A percentile compares a stretch with the other conserved stretches of the same genome.
phyloP scores from a whole-genome alignment of 2,888 invertebrate genomes.

The Nipponacmea schrenckii region DNA sequence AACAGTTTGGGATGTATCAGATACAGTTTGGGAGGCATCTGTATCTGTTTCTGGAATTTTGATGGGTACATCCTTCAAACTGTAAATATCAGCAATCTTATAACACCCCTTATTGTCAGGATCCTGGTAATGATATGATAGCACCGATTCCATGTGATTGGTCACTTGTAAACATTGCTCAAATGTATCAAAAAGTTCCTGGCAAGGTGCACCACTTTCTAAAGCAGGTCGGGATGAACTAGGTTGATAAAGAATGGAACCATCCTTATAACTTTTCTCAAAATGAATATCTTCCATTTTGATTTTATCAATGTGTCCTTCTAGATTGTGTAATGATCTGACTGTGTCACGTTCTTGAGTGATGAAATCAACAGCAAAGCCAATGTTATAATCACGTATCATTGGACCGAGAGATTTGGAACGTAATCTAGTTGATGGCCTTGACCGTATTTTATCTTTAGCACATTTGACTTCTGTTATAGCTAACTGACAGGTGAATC shows the following conservation, averaged over 20 bases:
- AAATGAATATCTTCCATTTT: slow-evolving; percentile 27
- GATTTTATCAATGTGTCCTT: slow-evolving; percentile 26
- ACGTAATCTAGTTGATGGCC: not conserved
- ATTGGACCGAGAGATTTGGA: slow-evolving; percentile 11
- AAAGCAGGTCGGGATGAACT: not conserved
- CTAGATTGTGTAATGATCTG: slow-evolving; percentile 21
- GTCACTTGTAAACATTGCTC: slow-evolving; percentile 55
- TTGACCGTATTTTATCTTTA: slow-evolving; percentile 6
- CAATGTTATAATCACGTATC: slow-evolving; percentile 63
- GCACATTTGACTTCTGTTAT: slow-evolving; percentile 73
- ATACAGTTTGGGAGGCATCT: not conserved
- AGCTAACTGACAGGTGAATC: slow-evolving; percentile 75
- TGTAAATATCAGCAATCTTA: slow-evolving; percentile 44
- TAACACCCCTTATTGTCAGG: slow-evolving; percentile 34
- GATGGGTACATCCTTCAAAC: slow-evolving; percentile 29
- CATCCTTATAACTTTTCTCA: slow-evolving; percentile 12
- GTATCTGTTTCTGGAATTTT: slow-evolving; percentile 24
- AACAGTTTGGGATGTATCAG: not conserved
- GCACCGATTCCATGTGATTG: slow-evolving; percentile 56
- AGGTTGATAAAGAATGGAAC: slow-evolving; percentile 13
- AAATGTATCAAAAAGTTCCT: slow-evolving; percentile 51
- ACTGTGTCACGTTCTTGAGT: slow-evolving; percentile 26
- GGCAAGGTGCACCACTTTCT: slow-evolving; percentile 15
- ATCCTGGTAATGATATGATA: slow-evolving; percentile 57
- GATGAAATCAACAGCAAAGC: slow-evolving; percentile 55